A percentile compares a stretch with the other conserved stretches of the same genome.
These are phyloP conservation scores for Dendrophyllia cribrosa DNA, from an alignment of 64 coral and sea anemone species.

Conservation along the genomic window DNA sequence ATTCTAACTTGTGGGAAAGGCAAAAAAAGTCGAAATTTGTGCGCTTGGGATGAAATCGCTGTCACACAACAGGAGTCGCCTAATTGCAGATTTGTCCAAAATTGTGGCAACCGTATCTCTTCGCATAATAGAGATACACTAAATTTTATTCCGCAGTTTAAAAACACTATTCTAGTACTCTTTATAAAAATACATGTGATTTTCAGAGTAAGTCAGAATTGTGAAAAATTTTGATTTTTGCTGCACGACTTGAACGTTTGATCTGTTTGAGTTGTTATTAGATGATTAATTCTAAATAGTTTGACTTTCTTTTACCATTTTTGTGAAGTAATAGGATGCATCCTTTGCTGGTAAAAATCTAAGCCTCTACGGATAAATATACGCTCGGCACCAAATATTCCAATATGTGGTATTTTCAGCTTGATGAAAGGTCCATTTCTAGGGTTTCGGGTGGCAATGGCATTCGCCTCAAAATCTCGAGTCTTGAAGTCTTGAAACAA, in stretches of 20 bases:
- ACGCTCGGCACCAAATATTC: neutral
- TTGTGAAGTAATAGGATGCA: neutral
- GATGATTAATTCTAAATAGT: neutral
- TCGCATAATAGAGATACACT: neutral
- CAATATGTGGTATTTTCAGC: neutral
- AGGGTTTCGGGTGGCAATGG: constrained; percentile 4
- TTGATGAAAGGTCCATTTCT: constrained; percentile 21
- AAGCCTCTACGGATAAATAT: neutral
- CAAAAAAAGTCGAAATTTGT: no score
- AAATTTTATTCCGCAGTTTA: neutral
- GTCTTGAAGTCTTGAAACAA: neutral
- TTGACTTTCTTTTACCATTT: constrained; percentile 11
- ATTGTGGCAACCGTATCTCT: neutral
- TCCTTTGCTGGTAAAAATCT: neutral
- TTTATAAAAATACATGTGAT: neutral
- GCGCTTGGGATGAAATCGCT: no score
- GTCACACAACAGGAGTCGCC: no score
- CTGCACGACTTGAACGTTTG: neutral
- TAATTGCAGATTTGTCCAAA: no score
- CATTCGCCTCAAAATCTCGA: neutral
- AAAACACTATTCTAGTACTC: neutral
- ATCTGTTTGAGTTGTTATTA: neutral
- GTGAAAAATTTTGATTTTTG: constrained; percentile 1
- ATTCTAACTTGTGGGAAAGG: no score
- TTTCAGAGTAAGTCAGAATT: constrained; percentile 31